Percentiles rank a stretch among this genome's conserved stretches.
Evolutionary conservation across 1,140 invertebrate genomes (phyloP).

Genomic region (Drosophila seguyi): DNA sequence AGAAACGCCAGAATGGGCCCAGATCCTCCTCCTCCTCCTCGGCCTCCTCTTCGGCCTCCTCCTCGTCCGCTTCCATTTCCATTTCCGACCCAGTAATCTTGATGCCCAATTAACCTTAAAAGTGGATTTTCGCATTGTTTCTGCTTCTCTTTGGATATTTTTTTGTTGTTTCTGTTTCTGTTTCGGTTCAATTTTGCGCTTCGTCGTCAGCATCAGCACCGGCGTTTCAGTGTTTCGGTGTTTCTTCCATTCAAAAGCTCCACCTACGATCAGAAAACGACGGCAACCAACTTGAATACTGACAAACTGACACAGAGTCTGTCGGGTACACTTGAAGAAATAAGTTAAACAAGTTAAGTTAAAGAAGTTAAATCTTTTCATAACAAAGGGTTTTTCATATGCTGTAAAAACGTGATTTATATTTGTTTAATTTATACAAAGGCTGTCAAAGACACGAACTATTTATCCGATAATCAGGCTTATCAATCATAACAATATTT

Average conservation of each 20-base stretch:
- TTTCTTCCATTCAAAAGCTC: conserved; percentile 50
- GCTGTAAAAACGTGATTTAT: too few species aligned
- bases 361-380: rapidly evolving
- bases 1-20: conserved; percentile 28
- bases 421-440: too few species aligned
- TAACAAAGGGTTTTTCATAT: too few species aligned
- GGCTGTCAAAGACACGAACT: not conserved
- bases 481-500: not conserved
- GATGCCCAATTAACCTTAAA: conserved; percentile 85
- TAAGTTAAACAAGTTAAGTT: too few species aligned
- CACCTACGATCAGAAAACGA: conserved; percentile 53
- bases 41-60: conserved; percentile 23
- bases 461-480: not conserved
- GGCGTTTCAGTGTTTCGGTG: conserved; percentile 45
- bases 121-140: conserved; percentile 83
- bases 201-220: conserved; percentile 45
- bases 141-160: conserved; percentile 43
- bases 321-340: conserved; percentile 21
- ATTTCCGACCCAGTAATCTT: conserved; percentile 85
- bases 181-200: conserved; percentile 41
- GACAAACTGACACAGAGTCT: conserved; percentile 32
- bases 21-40: conserved; percentile 62
- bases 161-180: conserved; percentile 21
- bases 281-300: conserved; percentile 42
- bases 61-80: conserved; percentile 66